Base-by-base conservation (phyloP, 1,140 invertebrate genomes). In the Aphelenchoides fujianensis region DNA sequence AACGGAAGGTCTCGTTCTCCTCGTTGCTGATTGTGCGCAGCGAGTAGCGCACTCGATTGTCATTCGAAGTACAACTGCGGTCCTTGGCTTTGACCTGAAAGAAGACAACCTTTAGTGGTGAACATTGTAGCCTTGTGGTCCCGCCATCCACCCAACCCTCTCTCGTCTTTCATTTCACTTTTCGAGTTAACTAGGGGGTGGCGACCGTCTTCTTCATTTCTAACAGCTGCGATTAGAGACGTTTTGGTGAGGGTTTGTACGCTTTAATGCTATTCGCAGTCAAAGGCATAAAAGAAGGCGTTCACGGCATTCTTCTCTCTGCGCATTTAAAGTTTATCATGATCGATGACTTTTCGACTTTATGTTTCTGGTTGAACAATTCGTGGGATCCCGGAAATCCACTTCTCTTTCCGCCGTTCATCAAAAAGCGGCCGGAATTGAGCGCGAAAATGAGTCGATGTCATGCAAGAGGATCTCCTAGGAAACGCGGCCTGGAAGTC, bases 1-100 rank as follows among this genome's bases (percentile, higher is more conserved):
- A 31, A 19, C 53, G 48, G 48, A 71, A 71, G 32, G 32, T 66
- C 63, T 12, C 2, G 57, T 2, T 34, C 9, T 30, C 32, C 36
- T 30, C 31, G 63, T 37, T 66, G n/a, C n/a, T 16, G 63, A 30
- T 31, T 19, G 32, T 16, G 5, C 19, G 55, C 19, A 59, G 23
- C 7, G 55, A 59, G 34, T 66, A 66, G 28, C 55, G 5, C 5
- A 66, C 7, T 23, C 12, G 63, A 12, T 55, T 30, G 30, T 70
- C 53, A 1, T 31, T 68, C 16, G 34, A 57, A 5, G 35, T 63
- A 55, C 72, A 74, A 48, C 35, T 41, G 30, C 57, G 54, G 72
- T 74, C 57, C 34, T 67, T 76, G 34, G 72, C 72, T 12, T 27
- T 7, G 7, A 74, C 73, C 72, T 74, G 72, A 57, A 74, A 75